Conservation (phyloP, 2,888 invertebrate genomes). For the Belgica antarctica region DNA sequence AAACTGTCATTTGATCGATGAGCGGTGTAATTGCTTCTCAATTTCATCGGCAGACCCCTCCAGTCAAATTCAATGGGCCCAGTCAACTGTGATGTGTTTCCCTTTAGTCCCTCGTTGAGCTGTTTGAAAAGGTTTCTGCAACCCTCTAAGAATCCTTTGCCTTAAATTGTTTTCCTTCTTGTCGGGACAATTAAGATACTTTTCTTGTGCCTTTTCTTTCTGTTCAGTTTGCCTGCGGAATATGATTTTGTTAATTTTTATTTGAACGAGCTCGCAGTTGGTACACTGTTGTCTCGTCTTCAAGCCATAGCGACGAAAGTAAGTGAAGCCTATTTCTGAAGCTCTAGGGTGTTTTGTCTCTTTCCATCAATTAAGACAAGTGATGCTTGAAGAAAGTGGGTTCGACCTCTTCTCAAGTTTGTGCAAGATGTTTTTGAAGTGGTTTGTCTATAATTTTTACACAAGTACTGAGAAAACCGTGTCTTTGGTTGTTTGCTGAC, state of each 20-base stretch:
- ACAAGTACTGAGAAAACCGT: no score
- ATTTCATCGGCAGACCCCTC: not conserved
- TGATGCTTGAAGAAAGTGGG: no score
- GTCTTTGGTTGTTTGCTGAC: no score
- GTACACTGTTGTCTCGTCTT: not conserved
- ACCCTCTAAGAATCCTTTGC: constrained; percentile 9
- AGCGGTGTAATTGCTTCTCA: constrained; percentile 12
- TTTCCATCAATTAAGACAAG: not conserved
- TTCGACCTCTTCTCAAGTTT: no score
- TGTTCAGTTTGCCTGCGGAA: not conserved
- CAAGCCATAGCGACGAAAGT: not conserved
- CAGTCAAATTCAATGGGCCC: not conserved
- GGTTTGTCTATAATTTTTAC: no score
- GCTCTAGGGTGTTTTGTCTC: not conserved
- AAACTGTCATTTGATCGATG: constrained; percentile 13
- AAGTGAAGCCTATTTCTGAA: not conserved
- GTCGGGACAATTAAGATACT: constrained; percentile 20
- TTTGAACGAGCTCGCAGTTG: not conserved
- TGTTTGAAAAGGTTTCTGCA: not conserved
- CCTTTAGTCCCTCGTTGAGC: not conserved
- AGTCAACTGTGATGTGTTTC: constrained; percentile 13
- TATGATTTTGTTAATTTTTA: constrained; percentile 26
- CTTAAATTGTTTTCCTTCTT: constrained; percentile 19
- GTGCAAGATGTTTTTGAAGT: no score
- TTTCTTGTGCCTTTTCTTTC: not conserved